Evolutionary conservation across 2,113 vertebrate genomes (phyloP).

Genomic region (Collichthys lucidus): DNA sequence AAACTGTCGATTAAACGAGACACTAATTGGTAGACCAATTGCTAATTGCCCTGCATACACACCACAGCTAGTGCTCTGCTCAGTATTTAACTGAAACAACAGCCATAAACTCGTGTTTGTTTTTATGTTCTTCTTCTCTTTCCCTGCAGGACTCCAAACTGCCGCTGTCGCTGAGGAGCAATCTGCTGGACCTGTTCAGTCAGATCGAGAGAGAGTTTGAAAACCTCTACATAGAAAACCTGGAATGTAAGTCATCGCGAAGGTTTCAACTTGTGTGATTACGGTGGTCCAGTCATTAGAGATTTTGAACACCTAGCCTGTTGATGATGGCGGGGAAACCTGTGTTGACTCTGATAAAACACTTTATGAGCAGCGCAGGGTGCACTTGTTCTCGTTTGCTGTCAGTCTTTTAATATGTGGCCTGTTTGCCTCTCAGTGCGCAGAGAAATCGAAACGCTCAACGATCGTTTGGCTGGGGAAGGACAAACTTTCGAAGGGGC

Average conservation of each 20-base stretch:
- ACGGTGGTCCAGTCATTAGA: too few relatives aligned
- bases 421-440: constrained; percentile 84
- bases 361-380: not conserved
- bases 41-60: not conserved
- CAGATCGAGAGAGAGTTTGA: constrained; percentile 99
- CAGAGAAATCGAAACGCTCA: constrained; percentile 95
- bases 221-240: constrained; percentile 97
- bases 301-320: not conserved
- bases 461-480: constrained; percentile 93
- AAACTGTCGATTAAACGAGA: not conserved
- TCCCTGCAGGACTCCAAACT: constrained; percentile 93
- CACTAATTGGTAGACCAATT: not conserved
- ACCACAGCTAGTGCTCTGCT: not conserved
- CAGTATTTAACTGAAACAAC: not conserved
- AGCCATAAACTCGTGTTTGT: not conserved
- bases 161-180: constrained; percentile 92
- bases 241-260: constrained; percentile 90
- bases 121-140: not conserved
- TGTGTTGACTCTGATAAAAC: not conserved
- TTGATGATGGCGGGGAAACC: not conserved
- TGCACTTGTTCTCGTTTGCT: not conserved
- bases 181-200: constrained; percentile 95
- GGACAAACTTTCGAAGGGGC: constrained; percentile 93
- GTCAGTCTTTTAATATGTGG: not conserved
- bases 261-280: not conserved